These are phyloP conservation scores for Neopelma chrysocephalum DNA, from an alignment of 2,797 vertebrate species.

Conservation along the genomic window DNA sequence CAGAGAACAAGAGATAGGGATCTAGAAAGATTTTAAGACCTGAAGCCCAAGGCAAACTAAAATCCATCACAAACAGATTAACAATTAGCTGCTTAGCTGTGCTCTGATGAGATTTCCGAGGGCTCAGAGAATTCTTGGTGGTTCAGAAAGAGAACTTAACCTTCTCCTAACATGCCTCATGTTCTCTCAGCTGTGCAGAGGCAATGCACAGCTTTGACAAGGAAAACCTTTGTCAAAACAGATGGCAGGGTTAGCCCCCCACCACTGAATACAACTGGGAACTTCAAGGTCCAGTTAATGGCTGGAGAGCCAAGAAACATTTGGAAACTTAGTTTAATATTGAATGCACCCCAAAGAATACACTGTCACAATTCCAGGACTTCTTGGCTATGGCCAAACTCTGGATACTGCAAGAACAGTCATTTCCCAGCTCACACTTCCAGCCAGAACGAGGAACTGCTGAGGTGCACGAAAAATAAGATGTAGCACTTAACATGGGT, in stretches of 20 bases:
- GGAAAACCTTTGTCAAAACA: constrained; percentile 56
- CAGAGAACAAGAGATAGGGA: neutral
- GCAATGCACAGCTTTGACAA: no score
- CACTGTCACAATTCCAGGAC: neutral
- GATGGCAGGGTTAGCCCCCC: neutral
- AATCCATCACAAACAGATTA: neutral
- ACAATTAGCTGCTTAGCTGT: neutral
- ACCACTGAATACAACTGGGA: neutral
- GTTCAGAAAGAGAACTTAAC: neutral
- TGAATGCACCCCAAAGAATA: constrained; percentile 46
- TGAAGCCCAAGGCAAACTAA: neutral
- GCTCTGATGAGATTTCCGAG: neutral
- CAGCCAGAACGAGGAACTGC: neutral
- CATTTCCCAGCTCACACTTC: neutral
- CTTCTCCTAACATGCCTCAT: neutral
- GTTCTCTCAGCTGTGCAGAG: constrained; percentile 2
- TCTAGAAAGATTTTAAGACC: neutral
- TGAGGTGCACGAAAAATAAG: constrained; percentile 32
- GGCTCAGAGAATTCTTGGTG: neutral
- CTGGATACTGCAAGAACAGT: neutral
- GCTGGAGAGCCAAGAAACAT: constrained; percentile 13
- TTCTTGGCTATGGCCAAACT: neutral
- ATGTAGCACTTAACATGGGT: neutral
- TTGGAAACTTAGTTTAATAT: neutral
- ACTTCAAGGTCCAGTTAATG: constrained; percentile 39